Base-by-base conservation (phyloP, 2,888 invertebrate genomes). In the Teleiodes luculella region DNA sequence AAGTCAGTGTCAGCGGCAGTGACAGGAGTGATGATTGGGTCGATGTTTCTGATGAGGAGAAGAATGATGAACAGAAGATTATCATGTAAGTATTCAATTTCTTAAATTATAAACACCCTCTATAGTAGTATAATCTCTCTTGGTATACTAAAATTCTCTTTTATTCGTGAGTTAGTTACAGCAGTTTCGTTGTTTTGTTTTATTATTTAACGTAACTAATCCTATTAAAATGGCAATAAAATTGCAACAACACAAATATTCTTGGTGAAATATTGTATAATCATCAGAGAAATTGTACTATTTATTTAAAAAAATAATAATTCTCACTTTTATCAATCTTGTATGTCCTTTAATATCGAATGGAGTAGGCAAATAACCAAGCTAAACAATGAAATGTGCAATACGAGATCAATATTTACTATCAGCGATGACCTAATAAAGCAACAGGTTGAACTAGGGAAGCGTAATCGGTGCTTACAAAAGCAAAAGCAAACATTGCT, bases 1-100 rank as follows among this genome's bases (percentile, higher is more conserved):
- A 92, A 66, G 83, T 90, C 24, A 92, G 92, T 65, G 88, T 86
- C 48, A 92, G 92, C 63, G 92, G 91, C 5, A 92, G 92, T 61
- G 92, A 92, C 63, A 82, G 91, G 14, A 92, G 92, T 59, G 93
- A 93, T 59, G 93, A 93, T 65, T 93, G 93, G 93, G 90, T 93
- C 37, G 93, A 93, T 66, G 83, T 93, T 11, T 91, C 92, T 4
- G 92, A 92, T 68, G 91, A 90, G 61, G 91, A 91, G 59, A 86
- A 86, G 61, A 83, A 75, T 62, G 85, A 83, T 49, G 83, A 88
- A 56, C 88, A 86, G 61, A 86, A 90, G 61, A 90, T 92, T 63
- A 89, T 92, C 46, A 90, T 92, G 92, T 92, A 74, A 91, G 92
- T 91, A 31, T 41, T 6, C 7, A 20, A 16, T 24, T 14, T 18